Evolutionary conservation across 2,797 vertebrate genomes (phyloP).

Genomic region (Pangasius djambal): DNA sequence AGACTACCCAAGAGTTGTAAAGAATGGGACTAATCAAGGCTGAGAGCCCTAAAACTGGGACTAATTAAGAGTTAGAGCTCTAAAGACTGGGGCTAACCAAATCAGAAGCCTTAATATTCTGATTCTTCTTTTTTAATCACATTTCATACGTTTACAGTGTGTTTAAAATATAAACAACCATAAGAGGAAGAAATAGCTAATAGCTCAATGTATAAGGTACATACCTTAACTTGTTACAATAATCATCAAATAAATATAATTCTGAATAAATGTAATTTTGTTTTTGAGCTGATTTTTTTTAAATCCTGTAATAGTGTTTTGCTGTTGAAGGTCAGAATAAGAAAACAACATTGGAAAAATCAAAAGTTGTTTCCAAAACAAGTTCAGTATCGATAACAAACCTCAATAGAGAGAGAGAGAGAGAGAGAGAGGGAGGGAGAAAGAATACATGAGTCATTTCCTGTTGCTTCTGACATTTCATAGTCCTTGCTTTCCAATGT

Average conservation of each 20-base stretch:
- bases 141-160: not conserved
- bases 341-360: not conserved
- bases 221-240: not conserved
- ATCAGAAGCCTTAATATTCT: not conserved
- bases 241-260: not conserved
- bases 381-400: slow-evolving; percentile 27
- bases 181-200: not conserved
- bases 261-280: not conserved
- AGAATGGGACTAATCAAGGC: not conserved
- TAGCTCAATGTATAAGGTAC: not conserved
- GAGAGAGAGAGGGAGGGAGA: slow-evolving; percentile 15
- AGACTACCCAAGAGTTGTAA: not conserved
- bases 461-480: slow-evolving; percentile 14
- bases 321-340: not conserved
- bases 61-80: too few species aligned
- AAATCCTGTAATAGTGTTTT: not conserved
- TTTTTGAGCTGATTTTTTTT: not conserved
- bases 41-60: not conserved
- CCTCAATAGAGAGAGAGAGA: slow-evolving; percentile 1
- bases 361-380: not conserved
- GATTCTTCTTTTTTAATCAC: not conserved
- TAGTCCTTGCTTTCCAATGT: slow-evolving; percentile 23
- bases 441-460: not conserved
- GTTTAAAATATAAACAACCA: not conserved
- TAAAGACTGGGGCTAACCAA: not conserved